Conservation (phyloP, 2,888 invertebrate genomes). For the Xanthia togata region DNA sequence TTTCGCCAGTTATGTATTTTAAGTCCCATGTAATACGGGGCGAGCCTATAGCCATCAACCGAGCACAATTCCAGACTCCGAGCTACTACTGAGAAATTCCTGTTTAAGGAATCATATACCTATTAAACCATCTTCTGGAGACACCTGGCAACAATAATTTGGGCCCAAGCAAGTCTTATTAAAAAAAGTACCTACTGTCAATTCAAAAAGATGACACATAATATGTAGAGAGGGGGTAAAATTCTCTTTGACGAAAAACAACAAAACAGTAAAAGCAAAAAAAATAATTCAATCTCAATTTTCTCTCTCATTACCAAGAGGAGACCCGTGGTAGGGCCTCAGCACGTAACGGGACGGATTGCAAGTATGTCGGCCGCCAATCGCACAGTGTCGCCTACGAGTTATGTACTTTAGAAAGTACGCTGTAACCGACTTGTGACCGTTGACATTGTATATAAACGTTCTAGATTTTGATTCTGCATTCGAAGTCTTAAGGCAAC, state of each 20-base stretch:
- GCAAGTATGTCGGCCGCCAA: conserved; percentile 85
- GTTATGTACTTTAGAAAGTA: conserved; percentile 80
- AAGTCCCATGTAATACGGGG: no score
- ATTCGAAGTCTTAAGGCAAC: conserved; percentile 36
- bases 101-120: no score
- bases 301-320: background rate
- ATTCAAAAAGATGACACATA: background rate
- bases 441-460: conserved; percentile 67
- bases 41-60: no score
- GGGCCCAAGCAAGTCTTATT: no score
- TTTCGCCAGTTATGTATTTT: no score
- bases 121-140: no score
- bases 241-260: no score
- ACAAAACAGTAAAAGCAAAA: background rate
- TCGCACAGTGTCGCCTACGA: conserved; percentile 78
- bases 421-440: conserved; percentile 65
- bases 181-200: background rate
- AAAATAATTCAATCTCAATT: no score
- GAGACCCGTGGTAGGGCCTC: conserved; percentile 73
- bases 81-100: no score
- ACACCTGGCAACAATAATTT: no score
- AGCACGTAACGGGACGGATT: conserved; percentile 79
- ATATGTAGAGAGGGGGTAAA: background rate
- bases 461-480: conserved; percentile 62
- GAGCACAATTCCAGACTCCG: no score